These are phyloP conservation scores for Catostylus mosaicus DNA, from an alignment of 30 jellyfish, hydroid and myxozoan genomes.

Conservation along the genomic window DNA sequence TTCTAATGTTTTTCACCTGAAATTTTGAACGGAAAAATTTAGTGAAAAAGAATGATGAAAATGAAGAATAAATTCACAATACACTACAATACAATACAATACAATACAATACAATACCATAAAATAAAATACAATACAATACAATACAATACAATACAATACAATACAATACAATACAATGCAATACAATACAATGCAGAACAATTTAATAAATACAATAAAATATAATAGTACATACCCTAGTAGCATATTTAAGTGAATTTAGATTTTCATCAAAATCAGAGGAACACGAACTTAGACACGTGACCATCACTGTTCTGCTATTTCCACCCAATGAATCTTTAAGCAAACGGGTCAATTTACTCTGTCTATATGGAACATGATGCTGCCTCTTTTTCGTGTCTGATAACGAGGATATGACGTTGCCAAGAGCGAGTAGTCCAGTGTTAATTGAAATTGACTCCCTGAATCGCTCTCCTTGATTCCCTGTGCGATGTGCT, in stretches of 20 bases:
- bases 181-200: neutral
- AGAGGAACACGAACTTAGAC: constrained; percentile 82
- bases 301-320: constrained; percentile 85
- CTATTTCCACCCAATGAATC: constrained; percentile 99
- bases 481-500: constrained; percentile 94
- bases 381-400: constrained; percentile 77
- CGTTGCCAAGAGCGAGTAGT: constrained; percentile 95
- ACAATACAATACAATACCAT: neutral
- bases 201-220: neutral
- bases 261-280: constrained; percentile 89
- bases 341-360: constrained; percentile 89
- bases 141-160: neutral
- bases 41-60: neutral
- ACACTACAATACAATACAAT: neutral
- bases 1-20: constrained; percentile 68
- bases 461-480: constrained; percentile 95
- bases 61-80: neutral
- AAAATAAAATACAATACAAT: neutral
- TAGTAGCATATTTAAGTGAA: constrained; percentile 80
- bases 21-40: neutral
- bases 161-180: neutral
- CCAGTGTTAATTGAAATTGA: constrained; percentile 95
- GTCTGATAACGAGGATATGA: constrained; percentile 92
- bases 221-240: constrained; percentile 63
- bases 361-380: constrained; percentile 96